phyloP scores from a whole-genome alignment of 2,113 vertebrate genomes.

The Myrmophylax atrothorax region DNA sequence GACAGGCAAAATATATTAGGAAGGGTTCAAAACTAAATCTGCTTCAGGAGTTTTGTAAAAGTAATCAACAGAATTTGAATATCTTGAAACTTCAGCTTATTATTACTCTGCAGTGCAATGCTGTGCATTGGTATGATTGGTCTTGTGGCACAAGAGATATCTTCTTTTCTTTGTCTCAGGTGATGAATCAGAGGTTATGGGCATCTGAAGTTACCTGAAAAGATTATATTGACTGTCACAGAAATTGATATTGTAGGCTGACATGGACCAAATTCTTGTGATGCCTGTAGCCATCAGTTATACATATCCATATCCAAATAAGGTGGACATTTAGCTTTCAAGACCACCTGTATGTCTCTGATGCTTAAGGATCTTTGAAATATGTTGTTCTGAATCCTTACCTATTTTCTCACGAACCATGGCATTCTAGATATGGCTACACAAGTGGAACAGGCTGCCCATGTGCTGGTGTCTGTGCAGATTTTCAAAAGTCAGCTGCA shows the following conservation, averaged over 20 bases:
- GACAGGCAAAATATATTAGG: constrained; percentile 2
- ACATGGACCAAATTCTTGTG: not conserved
- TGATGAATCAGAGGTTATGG: not conserved
- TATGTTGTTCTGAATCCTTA: not conserved
- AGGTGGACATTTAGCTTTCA: not conserved
- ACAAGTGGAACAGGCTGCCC: not conserved
- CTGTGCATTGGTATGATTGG: not conserved
- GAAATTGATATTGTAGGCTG: not conserved
- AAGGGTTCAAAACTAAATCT: not conserved
- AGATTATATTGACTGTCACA: not conserved
- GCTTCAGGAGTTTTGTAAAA: constrained; percentile 2
- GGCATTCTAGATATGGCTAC: not conserved
- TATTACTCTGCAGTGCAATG: not conserved
- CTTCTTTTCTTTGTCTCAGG: not conserved
- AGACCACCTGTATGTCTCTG: not conserved
- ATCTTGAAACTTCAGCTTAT: not conserved
- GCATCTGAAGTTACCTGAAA: not conserved
- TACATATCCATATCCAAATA: not conserved
- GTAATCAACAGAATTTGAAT: not conserved
- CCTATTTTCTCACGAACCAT: not conserved
- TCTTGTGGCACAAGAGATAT: not conserved
- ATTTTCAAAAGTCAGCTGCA: not conserved
- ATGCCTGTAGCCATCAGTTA: not conserved
- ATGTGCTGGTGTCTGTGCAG: not conserved
- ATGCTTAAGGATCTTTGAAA: not conserved